These are phyloP conservation scores for Platyscapa corneri DNA, from an alignment of 1,140 invertebrate genomes.

Conservation along the genomic window DNA sequence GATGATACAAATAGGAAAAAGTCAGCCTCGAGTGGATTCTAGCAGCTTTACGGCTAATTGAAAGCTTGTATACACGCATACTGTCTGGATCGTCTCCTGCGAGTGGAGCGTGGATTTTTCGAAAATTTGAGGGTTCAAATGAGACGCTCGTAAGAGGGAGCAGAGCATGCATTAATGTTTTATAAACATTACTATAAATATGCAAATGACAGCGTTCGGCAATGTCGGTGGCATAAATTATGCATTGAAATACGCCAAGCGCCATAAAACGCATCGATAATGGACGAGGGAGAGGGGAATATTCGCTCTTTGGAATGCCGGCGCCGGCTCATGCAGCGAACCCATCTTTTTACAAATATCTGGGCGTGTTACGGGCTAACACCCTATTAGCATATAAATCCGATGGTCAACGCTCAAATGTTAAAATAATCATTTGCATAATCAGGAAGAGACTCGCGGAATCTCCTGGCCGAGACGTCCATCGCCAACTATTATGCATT, in stretches of 20 bases:
- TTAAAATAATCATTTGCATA: slow-evolving; percentile 57
- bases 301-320: slow-evolving; percentile 49
- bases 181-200: slow-evolving; percentile 53
- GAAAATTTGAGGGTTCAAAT: slow-evolving; percentile 11
- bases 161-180: slow-evolving; percentile 41
- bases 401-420: slow-evolving; percentile 52
- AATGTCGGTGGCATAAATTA: slow-evolving; percentile 52
- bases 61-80: not conserved
- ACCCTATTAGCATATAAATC: slow-evolving; percentile 59
- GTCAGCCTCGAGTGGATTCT: too few relatives aligned
- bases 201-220: slow-evolving; percentile 43
- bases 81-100: not conserved
- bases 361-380: slow-evolving; percentile 39
- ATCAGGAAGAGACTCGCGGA: slow-evolving; percentile 37
- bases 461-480: slow-evolving; percentile 34
- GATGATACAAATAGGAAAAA: too few relatives aligned
- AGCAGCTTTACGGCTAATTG: too few relatives aligned
- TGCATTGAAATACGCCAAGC: slow-evolving; percentile 55
- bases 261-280: slow-evolving; percentile 55
- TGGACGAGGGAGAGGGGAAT: slow-evolving; percentile 35
- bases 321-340: not conserved
- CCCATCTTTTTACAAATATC: slow-evolving; percentile 45
- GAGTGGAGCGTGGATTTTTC: not conserved
- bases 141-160: not conserved
- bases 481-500: slow-evolving; percentile 45